Evolutionary conservation across 2,888 invertebrate species (phyloP).

Genomic region (Alviniconcha strummeri): DNA sequence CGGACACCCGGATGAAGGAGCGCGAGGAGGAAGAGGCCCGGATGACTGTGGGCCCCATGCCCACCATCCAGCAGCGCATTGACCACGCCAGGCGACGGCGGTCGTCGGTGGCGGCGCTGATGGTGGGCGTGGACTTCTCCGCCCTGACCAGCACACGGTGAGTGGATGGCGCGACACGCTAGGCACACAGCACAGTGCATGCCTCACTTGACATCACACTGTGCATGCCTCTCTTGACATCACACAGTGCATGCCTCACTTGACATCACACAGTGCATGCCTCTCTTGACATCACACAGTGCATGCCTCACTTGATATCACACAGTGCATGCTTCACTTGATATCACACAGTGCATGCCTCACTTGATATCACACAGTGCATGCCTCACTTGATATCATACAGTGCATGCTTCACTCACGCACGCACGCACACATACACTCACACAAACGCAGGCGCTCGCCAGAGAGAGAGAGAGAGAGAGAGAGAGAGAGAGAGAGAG

Average conservation of each 20-base stretch:
- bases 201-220: too few species aligned
- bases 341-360: too few species aligned
- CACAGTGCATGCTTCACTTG: too few species aligned
- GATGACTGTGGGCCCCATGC: neutral
- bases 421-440: constrained; percentile 5
- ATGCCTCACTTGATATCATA: too few species aligned
- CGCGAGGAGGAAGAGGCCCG: constrained; percentile 9
- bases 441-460: neutral
- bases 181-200: too few species aligned
- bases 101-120: constrained; percentile 24
- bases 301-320: too few species aligned
- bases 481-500: neutral
- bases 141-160: constrained; percentile 3
- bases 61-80: constrained; percentile 11
- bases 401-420: neutral
- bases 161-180: neutral
- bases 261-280: too few species aligned
- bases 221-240: too few species aligned
- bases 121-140: constrained; percentile 28
- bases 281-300: too few species aligned
- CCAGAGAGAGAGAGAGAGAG: neutral
- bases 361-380: too few species aligned
- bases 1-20: constrained; percentile 20
- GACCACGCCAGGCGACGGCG: constrained; percentile 21
- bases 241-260: too few species aligned